A percentile compares a stretch with the other conserved stretches of the same genome.
These are phyloP conservation scores for Entomobrya multifasciata DNA, from an alignment of 2,888 invertebrate species.

Conservation along the genomic window DNA sequence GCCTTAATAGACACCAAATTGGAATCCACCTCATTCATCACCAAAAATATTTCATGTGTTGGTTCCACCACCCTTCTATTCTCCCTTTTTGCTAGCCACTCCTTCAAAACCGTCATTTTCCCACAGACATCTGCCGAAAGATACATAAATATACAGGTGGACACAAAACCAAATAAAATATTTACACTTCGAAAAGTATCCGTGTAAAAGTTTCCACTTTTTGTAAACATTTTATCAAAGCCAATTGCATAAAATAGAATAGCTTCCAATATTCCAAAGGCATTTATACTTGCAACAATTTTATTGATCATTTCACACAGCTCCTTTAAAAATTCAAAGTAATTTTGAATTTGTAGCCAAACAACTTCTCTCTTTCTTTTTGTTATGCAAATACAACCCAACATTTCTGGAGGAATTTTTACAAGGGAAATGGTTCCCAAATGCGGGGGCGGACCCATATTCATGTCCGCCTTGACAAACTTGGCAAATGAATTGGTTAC, in stretches of 20 bases:
- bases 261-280: neutral
- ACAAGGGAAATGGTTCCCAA: too few species aligned
- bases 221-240: neutral
- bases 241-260: neutral
- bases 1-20: constrained; percentile 3
- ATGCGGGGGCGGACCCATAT: too few species aligned
- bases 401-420: too few species aligned
- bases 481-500: neutral
- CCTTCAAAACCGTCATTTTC: neutral
- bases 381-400: too few species aligned
- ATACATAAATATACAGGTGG: neutral
- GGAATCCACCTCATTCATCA: constrained; percentile 11
- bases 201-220: neutral
- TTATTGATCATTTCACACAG: neutral
- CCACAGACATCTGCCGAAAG: neutral
- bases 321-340: neutral
- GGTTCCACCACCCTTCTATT: neutral
- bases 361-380: neutral
- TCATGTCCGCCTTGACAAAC: neutral
- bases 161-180: neutral
- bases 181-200: neutral
- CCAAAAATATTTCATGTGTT: neutral
- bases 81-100: neutral
- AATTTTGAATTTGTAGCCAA: neutral
- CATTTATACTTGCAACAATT: neutral